A percentile compares a stretch with the other conserved stretches of the same genome.
Conservation (phyloP, 2,113 vertebrate species). For the Empidonax alnorum region DNA sequence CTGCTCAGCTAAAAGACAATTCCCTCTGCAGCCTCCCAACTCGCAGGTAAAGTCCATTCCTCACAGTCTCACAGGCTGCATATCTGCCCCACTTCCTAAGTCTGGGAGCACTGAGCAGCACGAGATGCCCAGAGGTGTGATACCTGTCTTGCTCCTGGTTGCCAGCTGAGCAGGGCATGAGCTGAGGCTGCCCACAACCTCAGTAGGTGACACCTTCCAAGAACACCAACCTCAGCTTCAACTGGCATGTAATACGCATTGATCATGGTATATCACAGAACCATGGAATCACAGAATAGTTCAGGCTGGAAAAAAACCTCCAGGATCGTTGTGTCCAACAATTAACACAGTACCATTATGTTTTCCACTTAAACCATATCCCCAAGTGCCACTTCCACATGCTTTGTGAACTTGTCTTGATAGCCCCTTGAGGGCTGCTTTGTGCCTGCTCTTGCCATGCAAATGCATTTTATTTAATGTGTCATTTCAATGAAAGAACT, state of each 20-base stretch:
- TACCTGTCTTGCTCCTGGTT: background rate
- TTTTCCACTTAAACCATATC: background rate
- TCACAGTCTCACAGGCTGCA: fast-evolving
- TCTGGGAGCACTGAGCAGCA: fast-evolving
- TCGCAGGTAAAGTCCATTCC: background rate
- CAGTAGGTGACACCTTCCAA: background rate
- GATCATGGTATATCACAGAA: too few species aligned
- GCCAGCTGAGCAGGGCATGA: background rate
- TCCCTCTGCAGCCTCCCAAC: background rate
- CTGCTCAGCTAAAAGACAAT: background rate
- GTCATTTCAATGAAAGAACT: background rate
- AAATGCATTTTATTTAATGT: background rate
- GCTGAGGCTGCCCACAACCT: background rate
- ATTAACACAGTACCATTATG: background rate
- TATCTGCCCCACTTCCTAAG: background rate
- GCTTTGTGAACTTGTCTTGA: background rate
- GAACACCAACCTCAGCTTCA: background rate
- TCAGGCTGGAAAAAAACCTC: background rate
- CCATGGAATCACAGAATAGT: background rate
- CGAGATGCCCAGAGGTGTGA: fast-evolving
- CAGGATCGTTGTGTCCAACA: background rate
- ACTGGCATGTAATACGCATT: fast-evolving
- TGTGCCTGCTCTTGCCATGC: background rate
- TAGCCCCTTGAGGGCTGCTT: background rate
- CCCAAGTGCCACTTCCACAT: background rate